Evolutionary conservation across 2,113 vertebrate species (phyloP).

Genomic region (Verasper variegatus): DNA sequence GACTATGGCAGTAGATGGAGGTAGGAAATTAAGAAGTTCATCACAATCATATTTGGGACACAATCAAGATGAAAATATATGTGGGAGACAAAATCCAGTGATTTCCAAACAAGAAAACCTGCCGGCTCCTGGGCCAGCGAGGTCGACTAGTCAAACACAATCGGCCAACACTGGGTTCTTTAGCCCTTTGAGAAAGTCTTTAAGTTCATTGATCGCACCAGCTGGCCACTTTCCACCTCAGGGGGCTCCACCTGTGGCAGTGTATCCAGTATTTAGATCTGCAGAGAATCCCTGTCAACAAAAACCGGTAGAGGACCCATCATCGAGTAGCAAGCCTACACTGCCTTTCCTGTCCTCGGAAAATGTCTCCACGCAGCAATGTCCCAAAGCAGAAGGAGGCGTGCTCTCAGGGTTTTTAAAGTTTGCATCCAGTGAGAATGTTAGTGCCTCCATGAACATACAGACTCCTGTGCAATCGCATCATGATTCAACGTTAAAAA

Average conservation of each 20-base stretch:
- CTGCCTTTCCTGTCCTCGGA: constrained; percentile 81
- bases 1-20: not conserved
- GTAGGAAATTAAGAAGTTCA: constrained; percentile 21
- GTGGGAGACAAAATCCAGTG: constrained; percentile 33
- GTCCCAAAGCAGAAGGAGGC: constrained; percentile 62
- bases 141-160: constrained; percentile 29
- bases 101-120: constrained; percentile 35
- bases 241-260: constrained; percentile 66
- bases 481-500: constrained; percentile 24
- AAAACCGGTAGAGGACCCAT: constrained; percentile 69
- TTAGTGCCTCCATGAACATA: constrained; percentile 41
- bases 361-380: constrained; percentile 65
- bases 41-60: constrained; percentile 39
- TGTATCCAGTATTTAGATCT: constrained; percentile 79
- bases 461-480: constrained; percentile 49
- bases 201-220: constrained; percentile 87
- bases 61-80: constrained; percentile 20
- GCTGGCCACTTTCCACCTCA: constrained; percentile 69
- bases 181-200: constrained; percentile 89
- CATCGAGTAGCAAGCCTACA: constrained; percentile 77
- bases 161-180: constrained; percentile 81
- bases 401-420: constrained; percentile 76
- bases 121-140: constrained; percentile 14
- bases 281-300: constrained; percentile 75
- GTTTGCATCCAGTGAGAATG: constrained; percentile 76